Conservation (phyloP, 2,797 vertebrate genomes). For the Acipenser ruthenus region DNA sequence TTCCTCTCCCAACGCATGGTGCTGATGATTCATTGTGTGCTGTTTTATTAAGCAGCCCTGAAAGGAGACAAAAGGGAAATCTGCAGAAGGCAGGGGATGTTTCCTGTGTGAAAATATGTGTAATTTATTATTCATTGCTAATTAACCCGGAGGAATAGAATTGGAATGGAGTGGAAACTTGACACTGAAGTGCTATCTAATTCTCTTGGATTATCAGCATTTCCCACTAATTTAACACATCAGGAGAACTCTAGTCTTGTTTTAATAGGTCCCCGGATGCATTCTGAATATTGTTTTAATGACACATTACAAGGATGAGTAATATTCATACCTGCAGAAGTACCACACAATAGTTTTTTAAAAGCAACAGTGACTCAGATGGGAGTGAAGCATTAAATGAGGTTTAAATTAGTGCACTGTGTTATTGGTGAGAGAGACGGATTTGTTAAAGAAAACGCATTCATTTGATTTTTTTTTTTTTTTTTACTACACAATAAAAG, state of each 20-base stretch:
- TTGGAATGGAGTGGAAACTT: slow-evolving; percentile 8
- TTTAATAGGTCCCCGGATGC: slow-evolving; percentile 8
- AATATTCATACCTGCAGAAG: slow-evolving; percentile 4
- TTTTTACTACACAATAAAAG: no score
- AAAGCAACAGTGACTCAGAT: no score
- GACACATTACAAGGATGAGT: slow-evolving; percentile 6
- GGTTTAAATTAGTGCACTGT: no score
- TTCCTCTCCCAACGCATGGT: neutral
- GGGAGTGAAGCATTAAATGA: no score
- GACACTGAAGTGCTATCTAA: slow-evolving; percentile 5
- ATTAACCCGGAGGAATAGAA: slow-evolving; percentile 15
- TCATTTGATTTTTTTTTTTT: no score
- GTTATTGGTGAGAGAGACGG: no score
- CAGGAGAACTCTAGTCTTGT: neutral
- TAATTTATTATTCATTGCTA: slow-evolving; percentile 19
- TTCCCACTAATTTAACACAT: slow-evolving; percentile 2
- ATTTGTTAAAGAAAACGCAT: no score
- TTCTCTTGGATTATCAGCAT: slow-evolving; percentile 3
- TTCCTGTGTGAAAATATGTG: slow-evolving; percentile 7
- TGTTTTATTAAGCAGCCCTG: neutral
- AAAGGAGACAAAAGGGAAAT: slow-evolving; percentile 1
- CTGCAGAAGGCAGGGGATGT: slow-evolving; percentile 3
- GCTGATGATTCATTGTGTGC: slow-evolving; percentile 8
- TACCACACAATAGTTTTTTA: no score
- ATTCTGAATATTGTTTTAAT: slow-evolving; percentile 9